phyloP scores from a whole-genome alignment of 2,888 invertebrate species.

The Caenorhabditis sp. region DNA sequence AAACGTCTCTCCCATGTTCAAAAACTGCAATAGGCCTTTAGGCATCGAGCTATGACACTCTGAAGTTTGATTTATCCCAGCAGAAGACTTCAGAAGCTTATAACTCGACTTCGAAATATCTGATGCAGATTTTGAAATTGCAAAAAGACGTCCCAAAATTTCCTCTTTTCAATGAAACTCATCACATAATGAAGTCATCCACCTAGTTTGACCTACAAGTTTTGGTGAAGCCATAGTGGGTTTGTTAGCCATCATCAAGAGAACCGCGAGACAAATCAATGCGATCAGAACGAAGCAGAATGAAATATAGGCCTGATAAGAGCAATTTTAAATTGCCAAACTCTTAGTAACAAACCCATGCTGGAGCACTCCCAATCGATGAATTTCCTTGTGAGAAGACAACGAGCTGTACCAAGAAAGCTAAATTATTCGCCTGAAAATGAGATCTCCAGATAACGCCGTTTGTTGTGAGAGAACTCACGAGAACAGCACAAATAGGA shows the following conservation, averaged over 20 bases:
- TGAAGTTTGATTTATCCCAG: too few relatives aligned
- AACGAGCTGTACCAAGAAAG: slow-evolving; percentile 47
- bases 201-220: slow-evolving; percentile 9
- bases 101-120: too few relatives aligned
- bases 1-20: too few relatives aligned
- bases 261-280: not conserved
- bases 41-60: too few relatives aligned
- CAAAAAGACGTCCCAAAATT: too few relatives aligned
- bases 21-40: too few relatives aligned
- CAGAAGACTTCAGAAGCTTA: too few relatives aligned
- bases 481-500: slow-evolving; percentile 40
- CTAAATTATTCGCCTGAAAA: slow-evolving; percentile 49
- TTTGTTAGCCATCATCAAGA: slow-evolving; percentile 28
- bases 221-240: slow-evolving; percentile 18
- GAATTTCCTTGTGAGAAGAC: slow-evolving; percentile 44
- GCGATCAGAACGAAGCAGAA: slow-evolving; percentile 1
- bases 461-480: slow-evolving; percentile 7
- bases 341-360: slow-evolving; percentile 27
- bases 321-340: too few relatives aligned
- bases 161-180: too few relatives aligned
- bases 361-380: slow-evolving; percentile 25
- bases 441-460: not conserved
- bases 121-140: too few relatives aligned
- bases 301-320: slow-evolving; percentile 30
- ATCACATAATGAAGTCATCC: too few relatives aligned